Conservation (phyloP, 2,113 vertebrate genomes). For the Buteo buteo region DNA sequence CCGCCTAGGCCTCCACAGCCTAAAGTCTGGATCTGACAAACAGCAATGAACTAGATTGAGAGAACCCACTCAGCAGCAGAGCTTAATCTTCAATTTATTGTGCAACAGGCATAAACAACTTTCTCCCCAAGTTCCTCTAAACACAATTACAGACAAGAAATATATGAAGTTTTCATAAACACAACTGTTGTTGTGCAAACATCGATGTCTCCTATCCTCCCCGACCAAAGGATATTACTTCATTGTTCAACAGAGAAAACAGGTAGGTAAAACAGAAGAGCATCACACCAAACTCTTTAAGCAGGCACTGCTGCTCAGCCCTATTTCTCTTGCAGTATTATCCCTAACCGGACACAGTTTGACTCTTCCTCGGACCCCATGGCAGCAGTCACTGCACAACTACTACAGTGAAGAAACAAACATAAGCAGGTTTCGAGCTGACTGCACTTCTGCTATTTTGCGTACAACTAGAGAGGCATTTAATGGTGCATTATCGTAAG, state of each 20-base stretch:
- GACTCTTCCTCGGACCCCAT: not conserved
- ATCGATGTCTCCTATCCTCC: not conserved
- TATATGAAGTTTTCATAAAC: not conserved
- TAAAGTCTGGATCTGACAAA: too few relatives aligned
- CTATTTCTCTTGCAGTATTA: not conserved
- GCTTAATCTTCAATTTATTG: slow-evolving; percentile 39
- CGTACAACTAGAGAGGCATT: fast-evolving
- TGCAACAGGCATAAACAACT: not conserved
- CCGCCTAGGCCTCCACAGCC: not conserved
- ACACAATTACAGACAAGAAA: not conserved
- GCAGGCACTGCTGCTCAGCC: not conserved
- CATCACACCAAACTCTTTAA: not conserved
- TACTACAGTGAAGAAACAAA: not conserved
- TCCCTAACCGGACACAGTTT: not conserved
- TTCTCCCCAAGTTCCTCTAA: not conserved
- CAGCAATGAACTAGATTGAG: not conserved
- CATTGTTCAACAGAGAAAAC: not conserved
- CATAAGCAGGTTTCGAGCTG: not conserved
- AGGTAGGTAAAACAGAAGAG: not conserved
- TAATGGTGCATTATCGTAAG: fast-evolving
- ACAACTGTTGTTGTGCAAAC: not conserved
- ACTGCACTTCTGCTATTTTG: not conserved
- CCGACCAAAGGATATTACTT: not conserved
- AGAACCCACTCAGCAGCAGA: not conserved
- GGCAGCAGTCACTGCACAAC: not conserved